Evolutionary conservation across 1,140 invertebrate genomes (phyloP), one percentile per base, ranked within the genome.

Genomic region (Ceratosolen solmsi): DNA sequence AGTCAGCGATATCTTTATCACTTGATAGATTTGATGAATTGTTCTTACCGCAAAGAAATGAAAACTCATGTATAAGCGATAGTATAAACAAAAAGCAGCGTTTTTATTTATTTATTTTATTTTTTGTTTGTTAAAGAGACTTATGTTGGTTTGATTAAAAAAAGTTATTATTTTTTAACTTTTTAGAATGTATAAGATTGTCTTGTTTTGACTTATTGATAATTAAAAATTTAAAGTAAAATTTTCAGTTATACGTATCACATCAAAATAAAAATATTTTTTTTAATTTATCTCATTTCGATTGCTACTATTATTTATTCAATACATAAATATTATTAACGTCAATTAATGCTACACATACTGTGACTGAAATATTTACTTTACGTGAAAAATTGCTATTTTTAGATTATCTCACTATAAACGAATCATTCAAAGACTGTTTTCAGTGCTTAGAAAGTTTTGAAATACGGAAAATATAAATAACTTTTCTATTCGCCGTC

Each of bases 391-490:
- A 60, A 78, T 78, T 73, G 46, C 60, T 51, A 77, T 82, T 82
- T 38, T 51, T 71, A 30, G 38, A 82, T 78, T 73, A 78, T 60
- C 49, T 41, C 30, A 82, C 38, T 49, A 75, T 13, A 46, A 82
- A 58, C 60, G 51, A 79, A 75, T 83, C 46, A 74, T 74, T 79
- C 58, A 77, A 83, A 83, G 76, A 79, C 68, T 83, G 76, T 79
- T 79, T 83, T 78, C 74, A 82, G 51, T 63, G 82, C 60, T 79
- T 74, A 79, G 41, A 75, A 72, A 82, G 54, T 78, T 73, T 73
- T 78, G 38, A 79, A 82, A 75, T 41, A 65, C 73, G 33, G 70
- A 17, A 74, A 74, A 79, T 79, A 79, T 38, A 36, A 79, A 74
- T 73, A 73, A 82, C 54, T 82, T 82, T 82, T 65, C 68, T 78